phyloP scores from a whole-genome alignment of 2,888 invertebrate species.

The Epinotia brunnichana region DNA sequence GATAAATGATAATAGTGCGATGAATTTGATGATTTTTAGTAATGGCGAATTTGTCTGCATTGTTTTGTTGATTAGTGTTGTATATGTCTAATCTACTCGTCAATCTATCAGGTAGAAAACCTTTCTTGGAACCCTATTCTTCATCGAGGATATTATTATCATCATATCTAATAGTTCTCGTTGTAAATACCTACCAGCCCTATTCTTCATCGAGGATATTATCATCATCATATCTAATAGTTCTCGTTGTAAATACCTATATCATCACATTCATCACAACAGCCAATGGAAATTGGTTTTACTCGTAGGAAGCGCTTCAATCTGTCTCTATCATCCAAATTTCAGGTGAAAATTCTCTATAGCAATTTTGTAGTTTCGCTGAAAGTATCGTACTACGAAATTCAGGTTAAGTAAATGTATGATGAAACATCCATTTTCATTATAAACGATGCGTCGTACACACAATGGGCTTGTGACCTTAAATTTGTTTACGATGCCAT shows the following conservation, averaged over 20 bases:
- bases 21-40: background rate
- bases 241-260: background rate
- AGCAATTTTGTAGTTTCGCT: background rate
- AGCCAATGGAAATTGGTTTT: background rate
- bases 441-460: background rate
- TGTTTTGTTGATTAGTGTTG: background rate
- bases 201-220: no score
- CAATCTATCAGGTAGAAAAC: no score
- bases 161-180: no score
- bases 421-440: conserved; percentile 2
- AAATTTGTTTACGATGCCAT: no score
- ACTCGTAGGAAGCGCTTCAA: background rate
- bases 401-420: conserved; percentile 18
- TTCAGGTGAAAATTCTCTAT: background rate
- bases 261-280: background rate
- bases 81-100: no score
- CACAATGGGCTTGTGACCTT: no score
- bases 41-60: background rate
- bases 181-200: background rate
- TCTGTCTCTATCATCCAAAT: background rate
- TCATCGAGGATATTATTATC: no score
- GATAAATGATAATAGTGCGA: background rate
- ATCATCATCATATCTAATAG: no score
- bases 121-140: no score
- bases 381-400: background rate